Conservation (phyloP, 2,888 invertebrate genomes). For the Heliconius hortense region DNA sequence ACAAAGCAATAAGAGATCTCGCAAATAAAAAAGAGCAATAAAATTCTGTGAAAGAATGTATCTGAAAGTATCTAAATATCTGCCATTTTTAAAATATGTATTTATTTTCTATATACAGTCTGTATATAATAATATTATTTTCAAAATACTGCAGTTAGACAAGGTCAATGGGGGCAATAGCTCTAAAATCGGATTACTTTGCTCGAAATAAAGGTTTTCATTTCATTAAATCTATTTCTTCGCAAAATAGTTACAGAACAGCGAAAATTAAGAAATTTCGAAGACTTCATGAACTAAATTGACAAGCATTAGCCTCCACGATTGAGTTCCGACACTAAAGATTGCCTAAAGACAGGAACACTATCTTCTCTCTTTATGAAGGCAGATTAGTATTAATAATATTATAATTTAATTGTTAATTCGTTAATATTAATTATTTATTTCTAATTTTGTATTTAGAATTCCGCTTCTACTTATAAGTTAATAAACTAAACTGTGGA, state of each 20-base stretch:
- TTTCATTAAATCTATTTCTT: too few relatives aligned
- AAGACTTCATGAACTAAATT: too few relatives aligned
- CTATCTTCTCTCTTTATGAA: conserved; percentile 22
- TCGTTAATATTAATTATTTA: conserved; percentile 54
- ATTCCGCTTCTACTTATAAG: conserved; percentile 72
- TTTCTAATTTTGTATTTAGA: conserved; percentile 56
- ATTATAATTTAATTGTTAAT: conserved; percentile 55
- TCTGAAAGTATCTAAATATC: background rate
- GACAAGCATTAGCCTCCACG: too few relatives aligned
- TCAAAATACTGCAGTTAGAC: too few relatives aligned
- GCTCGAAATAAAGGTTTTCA: too few relatives aligned
- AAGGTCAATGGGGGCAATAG: too few relatives aligned
- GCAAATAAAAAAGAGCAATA: background rate
- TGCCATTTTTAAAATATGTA: background rate
- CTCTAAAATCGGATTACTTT: too few relatives aligned
- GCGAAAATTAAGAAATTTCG: too few relatives aligned
- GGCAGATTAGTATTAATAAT: conserved; percentile 8
- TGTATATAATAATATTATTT: too few relatives aligned
- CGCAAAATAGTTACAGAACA: too few relatives aligned
- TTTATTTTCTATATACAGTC: background rate
- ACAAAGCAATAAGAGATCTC: background rate
- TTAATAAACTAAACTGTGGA: conserved; percentile 58
- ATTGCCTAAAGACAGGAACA: too few relatives aligned
- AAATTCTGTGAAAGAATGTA: conserved; percentile 60
- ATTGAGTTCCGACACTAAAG: too few relatives aligned